These are phyloP conservation scores for Ia io DNA, from an alignment of 2,113 vertebrate species.

Conservation along the genomic window DNA sequence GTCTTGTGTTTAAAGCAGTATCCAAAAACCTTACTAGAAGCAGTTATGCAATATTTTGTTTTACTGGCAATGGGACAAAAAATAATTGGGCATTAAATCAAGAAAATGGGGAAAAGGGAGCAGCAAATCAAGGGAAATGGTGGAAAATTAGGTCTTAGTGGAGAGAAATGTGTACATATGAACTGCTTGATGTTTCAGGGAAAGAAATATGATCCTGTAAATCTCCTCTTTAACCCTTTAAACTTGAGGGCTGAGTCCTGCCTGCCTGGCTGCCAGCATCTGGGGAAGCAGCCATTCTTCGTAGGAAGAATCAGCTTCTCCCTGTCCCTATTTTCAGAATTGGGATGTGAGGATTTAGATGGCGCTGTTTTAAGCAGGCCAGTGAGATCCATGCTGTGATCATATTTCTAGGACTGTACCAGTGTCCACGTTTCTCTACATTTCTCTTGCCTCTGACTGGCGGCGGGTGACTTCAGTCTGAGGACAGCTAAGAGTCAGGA, in stretches of 20 bases:
- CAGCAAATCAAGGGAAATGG: conserved; percentile 86
- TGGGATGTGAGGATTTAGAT: background rate
- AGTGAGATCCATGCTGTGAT: background rate
- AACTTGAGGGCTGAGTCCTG: background rate
- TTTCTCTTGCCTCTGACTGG: background rate
- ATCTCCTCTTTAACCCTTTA: conserved; percentile 79
- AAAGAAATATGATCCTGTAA: conserved; percentile 72
- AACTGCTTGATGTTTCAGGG: conserved; percentile 79
- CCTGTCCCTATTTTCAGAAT: background rate
- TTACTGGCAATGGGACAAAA: conserved; percentile 87
- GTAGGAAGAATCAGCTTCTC: background rate
- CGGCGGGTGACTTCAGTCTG: background rate
- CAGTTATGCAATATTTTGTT: conserved; percentile 87
- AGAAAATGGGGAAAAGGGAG: conserved; percentile 84
- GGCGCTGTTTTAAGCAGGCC: background rate
- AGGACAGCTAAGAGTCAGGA: background rate
- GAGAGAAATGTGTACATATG: conserved; percentile 84
- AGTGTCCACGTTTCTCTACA: background rate
- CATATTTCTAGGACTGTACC: background rate
- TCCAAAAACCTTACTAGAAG: conserved; percentile 78
- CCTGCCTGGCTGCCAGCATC: background rate
- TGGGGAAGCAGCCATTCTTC: background rate
- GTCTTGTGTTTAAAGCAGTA: conserved; percentile 80
- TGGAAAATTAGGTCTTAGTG: conserved; percentile 85
- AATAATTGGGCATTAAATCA: conserved; percentile 90